Evolutionary conservation across 2,113 vertebrate species (phyloP), one percentile per base, ranked within the genome.

Genomic region (Rhodinocichla rosea): DNA sequence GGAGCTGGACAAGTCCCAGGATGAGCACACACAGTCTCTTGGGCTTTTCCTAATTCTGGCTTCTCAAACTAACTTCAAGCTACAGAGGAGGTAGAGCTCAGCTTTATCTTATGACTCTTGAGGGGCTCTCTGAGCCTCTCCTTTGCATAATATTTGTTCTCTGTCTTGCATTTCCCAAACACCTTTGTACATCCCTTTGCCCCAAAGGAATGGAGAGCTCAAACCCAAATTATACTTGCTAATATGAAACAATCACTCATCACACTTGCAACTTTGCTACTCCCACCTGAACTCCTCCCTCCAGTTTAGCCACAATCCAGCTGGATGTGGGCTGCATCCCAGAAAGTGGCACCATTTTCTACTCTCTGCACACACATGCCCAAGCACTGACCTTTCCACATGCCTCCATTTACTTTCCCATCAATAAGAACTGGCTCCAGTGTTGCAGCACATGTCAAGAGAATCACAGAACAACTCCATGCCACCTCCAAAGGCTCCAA

Each of bases 401-500:
- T 15, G 28, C 22, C 47, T 24, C 56, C 35, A 42, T 12, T 80
- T 21, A 9, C 44, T 74, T 69, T 24, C 26, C 39, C 22, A n/a
- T 23, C 4, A 3, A 11, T 45, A 53, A 67, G 13, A 87, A 59
- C 11, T n/a, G 6, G 11, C 24, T 77, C 19, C 22, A 59, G n/a
- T 24, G 14, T 15, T 57, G 21, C 32, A 56, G 32, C 55, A n/a
- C n/a, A n/a, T n/a, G 20, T 22, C 55, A n/a, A 56, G 32, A 20
- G 4, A 57, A 15, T 14, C 21, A 35, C 14, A 57, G 14, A 35
- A 1, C 9, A 35, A 4, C 33, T 1, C 56, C 21, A 35, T 3
- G 1, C 33, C 0, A 23, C 21, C 1, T 56, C 33, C 10, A 22
- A 35, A 24, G 33, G 22, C n/a, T 35, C 0, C 56, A 23, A 35